Percentiles rank a stretch among this genome's conserved stretches.
These are phyloP conservation scores for Brachionus koreanus DNA, from an alignment of 1,140 invertebrate genomes.

Conservation along the genomic window DNA sequence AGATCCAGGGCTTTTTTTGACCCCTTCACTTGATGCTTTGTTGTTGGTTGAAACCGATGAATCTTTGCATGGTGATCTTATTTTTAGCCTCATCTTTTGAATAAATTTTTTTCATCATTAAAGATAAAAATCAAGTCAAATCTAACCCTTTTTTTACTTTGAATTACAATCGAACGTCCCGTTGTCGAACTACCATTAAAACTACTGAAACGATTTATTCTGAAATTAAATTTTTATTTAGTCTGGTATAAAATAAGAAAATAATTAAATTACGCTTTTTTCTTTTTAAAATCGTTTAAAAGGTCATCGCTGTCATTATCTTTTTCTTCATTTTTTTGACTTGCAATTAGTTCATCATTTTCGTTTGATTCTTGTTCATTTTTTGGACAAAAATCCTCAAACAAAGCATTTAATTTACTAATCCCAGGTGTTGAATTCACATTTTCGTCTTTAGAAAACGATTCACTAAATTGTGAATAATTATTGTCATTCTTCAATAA, in stretches of 20 bases:
- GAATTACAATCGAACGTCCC: conserved; percentile 31
- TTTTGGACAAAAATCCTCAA: conserved; percentile 1
- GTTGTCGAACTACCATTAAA: neutral
- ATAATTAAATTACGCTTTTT: neutral
- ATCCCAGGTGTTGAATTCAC: neutral
- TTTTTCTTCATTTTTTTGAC: conserved; percentile 25
- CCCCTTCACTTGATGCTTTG: neutral
- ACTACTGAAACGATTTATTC: conserved; percentile 14
- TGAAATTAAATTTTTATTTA: neutral
- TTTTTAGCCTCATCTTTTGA: conserved; percentile 24
- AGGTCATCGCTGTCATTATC: conserved; percentile 23
- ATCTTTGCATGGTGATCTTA: conserved; percentile 40
- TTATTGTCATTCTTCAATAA: conserved; percentile 8
- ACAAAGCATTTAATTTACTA: conserved; percentile 18
- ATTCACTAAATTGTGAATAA: conserved; percentile 29
- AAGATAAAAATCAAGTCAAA: neutral
- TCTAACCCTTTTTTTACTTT: conserved; percentile 39
- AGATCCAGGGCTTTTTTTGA: neutral
- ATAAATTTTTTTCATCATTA: neutral
- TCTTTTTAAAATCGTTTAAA: conserved; percentile 23
- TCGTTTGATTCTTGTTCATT: neutral
- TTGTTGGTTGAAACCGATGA: neutral
- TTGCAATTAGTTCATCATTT: neutral
- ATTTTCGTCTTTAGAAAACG: neutral
- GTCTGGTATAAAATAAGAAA: neutral